A percentile compares a stretch with the other conserved stretches of the same genome.
Conservation (phyloP, 2,797 vertebrate genomes). For the Geotrypetes seraphini region DNA sequence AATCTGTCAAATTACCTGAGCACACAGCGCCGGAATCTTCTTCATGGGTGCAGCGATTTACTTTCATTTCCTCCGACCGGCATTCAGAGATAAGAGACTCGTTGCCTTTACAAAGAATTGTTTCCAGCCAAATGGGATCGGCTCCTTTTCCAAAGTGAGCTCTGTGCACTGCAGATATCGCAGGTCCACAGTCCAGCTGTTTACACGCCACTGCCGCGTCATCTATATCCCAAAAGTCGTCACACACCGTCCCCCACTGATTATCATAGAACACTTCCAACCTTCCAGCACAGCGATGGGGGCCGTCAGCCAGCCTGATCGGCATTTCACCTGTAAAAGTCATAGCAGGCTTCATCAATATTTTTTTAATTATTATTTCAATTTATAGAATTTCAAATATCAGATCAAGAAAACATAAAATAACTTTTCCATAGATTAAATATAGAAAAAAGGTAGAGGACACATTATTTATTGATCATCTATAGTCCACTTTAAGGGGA, state of each 20-base stretch:
- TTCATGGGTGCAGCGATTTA: not conserved
- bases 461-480: too few relatives aligned
- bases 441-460: too few relatives aligned
- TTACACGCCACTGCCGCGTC: constrained; percentile 16
- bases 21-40: constrained; percentile 12
- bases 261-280: constrained; percentile 20
- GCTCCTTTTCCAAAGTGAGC: not conserved
- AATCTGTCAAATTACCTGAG: constrained; percentile 16
- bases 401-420: too few relatives aligned
- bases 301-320: constrained; percentile 15
- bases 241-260: constrained; percentile 30
- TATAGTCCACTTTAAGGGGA: too few relatives aligned
- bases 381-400: too few relatives aligned
- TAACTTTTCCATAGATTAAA: too few relatives aligned
- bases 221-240: constrained; percentile 20
- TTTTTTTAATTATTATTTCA: too few relatives aligned
- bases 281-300: not conserved
- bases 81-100: not conserved
- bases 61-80: not conserved
- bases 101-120: not conserved
- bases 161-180: rapidly evolving
- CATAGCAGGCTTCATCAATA: too few relatives aligned
- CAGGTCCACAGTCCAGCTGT: constrained; percentile 18
- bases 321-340: too few relatives aligned
- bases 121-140: constrained; percentile 2